phyloP scores from a whole-genome alignment of 2,888 invertebrate species.

The Chymomyza procnemis region DNA sequence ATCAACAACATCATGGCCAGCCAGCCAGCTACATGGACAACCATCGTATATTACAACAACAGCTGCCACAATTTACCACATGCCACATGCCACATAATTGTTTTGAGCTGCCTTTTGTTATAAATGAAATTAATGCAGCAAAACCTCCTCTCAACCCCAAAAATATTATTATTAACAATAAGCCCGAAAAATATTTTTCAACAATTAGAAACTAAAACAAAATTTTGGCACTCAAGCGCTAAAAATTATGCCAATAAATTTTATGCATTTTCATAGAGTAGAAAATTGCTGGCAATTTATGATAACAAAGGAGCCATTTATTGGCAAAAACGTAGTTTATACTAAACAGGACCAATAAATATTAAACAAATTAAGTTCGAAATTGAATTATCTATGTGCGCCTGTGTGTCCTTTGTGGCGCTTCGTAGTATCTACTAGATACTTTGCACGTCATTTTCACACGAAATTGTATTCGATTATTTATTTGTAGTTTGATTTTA shows the following conservation, averaged over 20 bases:
- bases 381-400: neutral
- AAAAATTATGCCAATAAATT: neutral
- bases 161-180: neutral
- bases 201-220: neutral
- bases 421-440: neutral
- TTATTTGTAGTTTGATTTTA: neutral
- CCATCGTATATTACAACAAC: conserved; percentile 40
- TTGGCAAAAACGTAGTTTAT: neutral
- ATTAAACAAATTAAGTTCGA: neutral
- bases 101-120: neutral
- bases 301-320: neutral
- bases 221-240: neutral
- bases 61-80: neutral
- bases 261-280: neutral
- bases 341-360: neutral
- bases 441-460: neutral
- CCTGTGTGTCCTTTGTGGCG: too few relatives aligned
- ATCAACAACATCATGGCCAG: conserved; percentile 1
- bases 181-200: neutral
- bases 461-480: neutral
- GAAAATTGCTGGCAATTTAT: neutral
- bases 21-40: conserved; percentile 17
- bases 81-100: neutral
- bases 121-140: neutral
- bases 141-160: neutral